A percentile compares a stretch with the other conserved stretches of the same genome.
phyloP scores from a whole-genome alignment of 2,113 vertebrate genomes.

The Crotophaga sulcirostris region DNA sequence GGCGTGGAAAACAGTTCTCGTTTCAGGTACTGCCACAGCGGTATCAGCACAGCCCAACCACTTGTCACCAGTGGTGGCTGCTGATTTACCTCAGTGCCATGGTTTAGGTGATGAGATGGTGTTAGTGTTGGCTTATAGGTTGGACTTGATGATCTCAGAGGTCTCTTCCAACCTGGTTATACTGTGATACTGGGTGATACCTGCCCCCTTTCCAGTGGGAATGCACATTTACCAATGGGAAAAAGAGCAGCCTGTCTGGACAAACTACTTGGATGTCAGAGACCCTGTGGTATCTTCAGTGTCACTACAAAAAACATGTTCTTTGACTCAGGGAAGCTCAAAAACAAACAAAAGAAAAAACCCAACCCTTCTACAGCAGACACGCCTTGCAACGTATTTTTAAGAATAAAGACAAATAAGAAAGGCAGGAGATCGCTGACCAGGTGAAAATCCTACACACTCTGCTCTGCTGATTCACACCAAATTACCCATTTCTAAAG shows the following conservation, averaged over 20 bases:
- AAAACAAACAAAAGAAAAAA: not conserved
- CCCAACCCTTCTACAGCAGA: not conserved
- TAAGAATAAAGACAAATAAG: not conserved
- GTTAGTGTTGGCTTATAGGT: too few relatives aligned
- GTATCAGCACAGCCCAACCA: too few relatives aligned
- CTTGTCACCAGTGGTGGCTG: too few relatives aligned
- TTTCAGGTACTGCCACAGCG: too few relatives aligned
- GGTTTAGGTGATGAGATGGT: too few relatives aligned
- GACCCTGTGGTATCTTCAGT: not conserved
- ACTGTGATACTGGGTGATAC: too few relatives aligned
- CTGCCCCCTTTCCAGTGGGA: too few relatives aligned
- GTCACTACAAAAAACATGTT: not conserved
- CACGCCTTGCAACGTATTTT: not conserved
- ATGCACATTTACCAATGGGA: not conserved
- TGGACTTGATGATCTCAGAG: too few relatives aligned
- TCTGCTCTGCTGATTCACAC: constrained; percentile 12
- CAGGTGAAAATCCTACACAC: not conserved
- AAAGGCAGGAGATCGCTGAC: not conserved
- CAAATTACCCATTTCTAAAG: constrained; percentile 18
- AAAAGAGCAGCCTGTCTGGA: not conserved
- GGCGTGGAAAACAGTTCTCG: too few relatives aligned
- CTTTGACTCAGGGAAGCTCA: not conserved
- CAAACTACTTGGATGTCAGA: not conserved
- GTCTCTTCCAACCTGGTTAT: too few relatives aligned
- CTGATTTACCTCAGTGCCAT: too few relatives aligned